phyloP scores from a whole-genome alignment of 2,797 vertebrate genomes.

The Scarus forsteni region DNA sequence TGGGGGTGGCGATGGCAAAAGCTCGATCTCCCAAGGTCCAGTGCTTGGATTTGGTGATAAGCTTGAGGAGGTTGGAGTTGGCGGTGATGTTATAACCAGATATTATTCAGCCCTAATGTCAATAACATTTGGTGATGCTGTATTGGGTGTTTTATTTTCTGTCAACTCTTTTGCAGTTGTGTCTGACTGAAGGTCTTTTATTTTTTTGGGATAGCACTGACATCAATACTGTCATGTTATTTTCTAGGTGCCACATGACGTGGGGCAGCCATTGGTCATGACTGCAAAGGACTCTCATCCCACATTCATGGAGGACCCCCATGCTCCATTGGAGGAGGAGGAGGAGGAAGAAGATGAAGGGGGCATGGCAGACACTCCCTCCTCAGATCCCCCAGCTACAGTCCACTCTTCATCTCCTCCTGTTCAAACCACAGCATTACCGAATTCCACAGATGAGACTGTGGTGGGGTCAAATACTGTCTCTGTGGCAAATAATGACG shows the following conservation, averaged over 20 bases:
- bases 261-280: slow-evolving; percentile 37
- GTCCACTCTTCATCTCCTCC: neutral
- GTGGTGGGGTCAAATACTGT: slow-evolving; percentile 55
- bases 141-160: no score
- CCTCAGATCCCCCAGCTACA: neutral
- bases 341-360: slow-evolving; percentile 27
- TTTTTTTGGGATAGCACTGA: no score
- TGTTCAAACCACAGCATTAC: neutral
- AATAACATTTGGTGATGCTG: no score
- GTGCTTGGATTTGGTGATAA: no score
- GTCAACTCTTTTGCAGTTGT: no score
- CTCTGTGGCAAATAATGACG: slow-evolving; percentile 57
- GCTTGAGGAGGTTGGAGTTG: no score
- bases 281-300: slow-evolving; percentile 44
- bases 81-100: no score
- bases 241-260: slow-evolving; percentile 57
- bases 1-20: no score
- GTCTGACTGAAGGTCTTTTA: no score
- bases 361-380: neutral
- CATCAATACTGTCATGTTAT: neutral
- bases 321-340: slow-evolving; percentile 21
- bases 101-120: no score
- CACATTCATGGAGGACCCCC: slow-evolving; percentile 52
- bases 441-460: slow-evolving; percentile 20
- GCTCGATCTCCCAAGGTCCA: no score